These are phyloP conservation scores for Tinea pellionella DNA, from an alignment of 2,888 invertebrate species.

Conservation along the genomic window DNA sequence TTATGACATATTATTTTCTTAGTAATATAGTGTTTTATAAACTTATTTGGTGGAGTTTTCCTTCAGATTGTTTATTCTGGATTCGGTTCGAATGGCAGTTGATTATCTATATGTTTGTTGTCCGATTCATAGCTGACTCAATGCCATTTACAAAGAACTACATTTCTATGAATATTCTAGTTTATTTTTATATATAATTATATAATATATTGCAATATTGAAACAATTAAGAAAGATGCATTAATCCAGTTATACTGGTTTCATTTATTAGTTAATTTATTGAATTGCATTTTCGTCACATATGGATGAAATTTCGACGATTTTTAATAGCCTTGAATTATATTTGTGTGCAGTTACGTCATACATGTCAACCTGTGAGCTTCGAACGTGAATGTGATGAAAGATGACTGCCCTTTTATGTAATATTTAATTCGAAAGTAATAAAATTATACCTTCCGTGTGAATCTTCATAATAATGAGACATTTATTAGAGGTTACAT, in stretches of 20 bases:
- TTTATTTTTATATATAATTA: no score
- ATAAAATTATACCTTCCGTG: neutral
- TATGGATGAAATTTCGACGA: neutral
- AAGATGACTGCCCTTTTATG: slow-evolving; percentile 12
- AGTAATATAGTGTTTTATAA: neutral
- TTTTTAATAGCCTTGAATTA: neutral
- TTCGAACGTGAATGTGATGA: slow-evolving; percentile 1
- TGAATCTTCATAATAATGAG: neutral
- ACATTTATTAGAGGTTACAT: neutral
- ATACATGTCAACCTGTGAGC: slow-evolving; percentile 6
- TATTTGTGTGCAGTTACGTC: neutral
- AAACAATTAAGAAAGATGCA: no score
- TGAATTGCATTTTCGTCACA: neutral
- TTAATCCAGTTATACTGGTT: no score
- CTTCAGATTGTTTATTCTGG: neutral
- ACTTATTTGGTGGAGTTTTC: neutral
- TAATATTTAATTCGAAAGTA: slow-evolving; percentile 9
- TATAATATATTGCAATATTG: no score
- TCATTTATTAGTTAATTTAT: neutral
- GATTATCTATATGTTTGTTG: neutral
- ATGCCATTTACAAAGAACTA: no score
- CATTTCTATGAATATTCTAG: no score
- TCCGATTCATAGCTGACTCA: neutral
- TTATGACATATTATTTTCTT: neutral
- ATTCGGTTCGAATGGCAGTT: neutral